phyloP scores from a whole-genome alignment of 2,888 invertebrate genomes.

The Gisinianus flammeolus region DNA sequence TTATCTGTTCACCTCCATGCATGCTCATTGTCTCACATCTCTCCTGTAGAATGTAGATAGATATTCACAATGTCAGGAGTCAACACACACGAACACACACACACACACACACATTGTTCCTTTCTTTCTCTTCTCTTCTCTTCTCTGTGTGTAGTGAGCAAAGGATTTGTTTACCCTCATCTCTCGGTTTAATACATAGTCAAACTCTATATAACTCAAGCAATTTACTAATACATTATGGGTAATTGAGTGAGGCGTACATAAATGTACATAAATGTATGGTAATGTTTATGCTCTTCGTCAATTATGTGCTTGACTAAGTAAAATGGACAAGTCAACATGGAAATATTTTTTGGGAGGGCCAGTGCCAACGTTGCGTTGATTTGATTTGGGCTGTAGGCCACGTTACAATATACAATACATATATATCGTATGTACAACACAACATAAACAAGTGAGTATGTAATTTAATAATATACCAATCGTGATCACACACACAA shows the following conservation, averaged over 20 bases:
- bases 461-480: background rate
- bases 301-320: slow-evolving; percentile 1
- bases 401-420: background rate
- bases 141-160: background rate
- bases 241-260: too few species aligned
- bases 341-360: slow-evolving; percentile 14
- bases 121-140: background rate
- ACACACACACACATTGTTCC: background rate
- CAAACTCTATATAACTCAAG: too few species aligned
- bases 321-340: slow-evolving; percentile 1
- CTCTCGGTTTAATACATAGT: too few species aligned
- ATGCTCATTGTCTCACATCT: background rate
- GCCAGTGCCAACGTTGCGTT: background rate
- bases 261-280: background rate
- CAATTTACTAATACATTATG: too few species aligned
- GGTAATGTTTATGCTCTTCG: background rate
- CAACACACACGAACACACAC: background rate
- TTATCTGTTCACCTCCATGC: background rate
- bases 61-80: background rate
- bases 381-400: background rate
- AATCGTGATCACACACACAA: background rate
- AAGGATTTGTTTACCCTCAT: too few species aligned
- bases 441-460: too few species aligned
- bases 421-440: too few species aligned
- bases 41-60: background rate